Conservation (phyloP, 2,113 vertebrate genomes). For the Oceanodroma tethys region DNA sequence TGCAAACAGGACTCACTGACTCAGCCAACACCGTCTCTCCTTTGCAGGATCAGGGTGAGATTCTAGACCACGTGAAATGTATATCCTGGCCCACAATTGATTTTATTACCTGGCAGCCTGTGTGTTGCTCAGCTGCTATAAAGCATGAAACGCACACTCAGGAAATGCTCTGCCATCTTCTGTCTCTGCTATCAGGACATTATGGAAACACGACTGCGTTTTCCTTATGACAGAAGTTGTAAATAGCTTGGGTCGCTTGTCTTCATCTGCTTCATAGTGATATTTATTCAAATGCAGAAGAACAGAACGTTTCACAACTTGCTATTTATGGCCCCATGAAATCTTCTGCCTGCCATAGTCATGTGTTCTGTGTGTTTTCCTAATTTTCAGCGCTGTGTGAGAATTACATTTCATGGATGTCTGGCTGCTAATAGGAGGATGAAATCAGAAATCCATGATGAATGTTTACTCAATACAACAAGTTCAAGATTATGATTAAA, state of each 20-base stretch:
- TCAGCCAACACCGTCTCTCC: background rate
- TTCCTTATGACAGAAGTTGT: background rate
- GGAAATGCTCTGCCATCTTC: background rate
- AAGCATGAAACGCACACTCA: background rate
- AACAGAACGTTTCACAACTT: conserved; percentile 20
- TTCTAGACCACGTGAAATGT: background rate
- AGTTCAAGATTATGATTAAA: background rate
- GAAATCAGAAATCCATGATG: background rate
- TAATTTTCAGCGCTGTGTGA: background rate
- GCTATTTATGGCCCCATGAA: conserved; percentile 11
- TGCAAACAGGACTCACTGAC: background rate
- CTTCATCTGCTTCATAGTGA: background rate
- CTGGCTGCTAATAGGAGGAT: conserved; percentile 12
- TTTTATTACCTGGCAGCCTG: background rate
- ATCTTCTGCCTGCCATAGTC: background rate
- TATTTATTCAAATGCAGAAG: background rate
- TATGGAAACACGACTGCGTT: background rate
- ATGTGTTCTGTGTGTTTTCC: background rate
- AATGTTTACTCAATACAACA: background rate
- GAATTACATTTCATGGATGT: background rate
- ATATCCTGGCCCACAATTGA: background rate
- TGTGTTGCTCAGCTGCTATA: background rate
- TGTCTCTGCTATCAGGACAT: background rate
- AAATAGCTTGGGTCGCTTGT: background rate
- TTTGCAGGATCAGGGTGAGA: background rate